Percentiles rank a stretch among this genome's conserved stretches.
phyloP scores from a whole-genome alignment of 2,888 invertebrate species.

The Linnaemya vulpina region DNA sequence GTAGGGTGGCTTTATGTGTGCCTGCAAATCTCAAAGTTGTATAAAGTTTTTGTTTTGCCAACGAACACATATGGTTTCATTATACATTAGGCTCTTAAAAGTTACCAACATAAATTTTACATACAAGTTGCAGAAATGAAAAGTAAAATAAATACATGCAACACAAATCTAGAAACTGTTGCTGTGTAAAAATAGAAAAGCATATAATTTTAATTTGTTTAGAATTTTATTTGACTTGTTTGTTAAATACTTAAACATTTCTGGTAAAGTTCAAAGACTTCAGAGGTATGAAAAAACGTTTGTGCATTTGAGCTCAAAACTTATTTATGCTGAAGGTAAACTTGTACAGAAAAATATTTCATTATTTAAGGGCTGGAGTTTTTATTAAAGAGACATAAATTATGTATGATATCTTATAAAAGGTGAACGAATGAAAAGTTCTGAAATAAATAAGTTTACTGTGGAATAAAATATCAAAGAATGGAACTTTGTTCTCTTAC shows the following conservation, averaged over 20 bases:
- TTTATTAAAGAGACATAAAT: too few relatives aligned
- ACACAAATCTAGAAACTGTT: conserved; percentile 41
- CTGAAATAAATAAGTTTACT: too few relatives aligned
- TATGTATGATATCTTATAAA: too few relatives aligned
- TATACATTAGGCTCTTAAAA: conserved; percentile 45
- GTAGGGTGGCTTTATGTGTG: conserved; percentile 5
- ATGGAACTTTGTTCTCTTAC: too few relatives aligned
- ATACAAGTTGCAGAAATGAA: conserved; percentile 20
- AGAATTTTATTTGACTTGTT: conserved; percentile 19
- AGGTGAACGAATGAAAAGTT: too few relatives aligned
- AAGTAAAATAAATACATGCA: background rate
- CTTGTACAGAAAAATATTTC: background rate
- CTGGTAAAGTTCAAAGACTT: background rate
- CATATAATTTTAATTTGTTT: conserved; percentile 30
- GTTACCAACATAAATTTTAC: conserved; percentile 23
- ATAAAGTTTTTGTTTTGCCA: conserved; percentile 42
- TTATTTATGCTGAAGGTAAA: background rate
- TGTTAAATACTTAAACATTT: background rate
- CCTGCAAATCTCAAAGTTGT: background rate
- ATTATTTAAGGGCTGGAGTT: too few relatives aligned
- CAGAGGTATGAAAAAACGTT: background rate
- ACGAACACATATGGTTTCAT: conserved; percentile 66
- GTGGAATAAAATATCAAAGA: too few relatives aligned
- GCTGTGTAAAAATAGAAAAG: conserved; percentile 33
- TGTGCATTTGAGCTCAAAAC: too few relatives aligned